phyloP scores from a whole-genome alignment of 2,113 vertebrate species.

The Rhineura floridana region DNA sequence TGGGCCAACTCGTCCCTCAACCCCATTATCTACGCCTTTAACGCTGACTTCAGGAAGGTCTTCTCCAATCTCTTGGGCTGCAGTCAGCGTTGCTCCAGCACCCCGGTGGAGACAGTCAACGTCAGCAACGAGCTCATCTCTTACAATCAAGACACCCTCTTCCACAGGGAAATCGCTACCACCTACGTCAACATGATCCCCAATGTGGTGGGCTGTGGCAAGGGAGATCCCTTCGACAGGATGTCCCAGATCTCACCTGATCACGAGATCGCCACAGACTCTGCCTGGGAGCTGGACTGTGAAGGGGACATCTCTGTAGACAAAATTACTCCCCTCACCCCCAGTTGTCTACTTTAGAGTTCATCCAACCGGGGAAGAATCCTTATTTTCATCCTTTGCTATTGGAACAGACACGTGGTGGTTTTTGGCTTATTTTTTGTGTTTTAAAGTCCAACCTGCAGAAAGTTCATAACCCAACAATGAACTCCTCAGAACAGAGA shows the following conservation, averaged over 20 bases:
- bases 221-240: constrained; percentile 83
- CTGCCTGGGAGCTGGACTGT: constrained; percentile 85
- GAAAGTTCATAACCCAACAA: constrained; percentile 22
- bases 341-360: constrained; percentile 81
- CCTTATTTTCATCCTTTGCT: not conserved
- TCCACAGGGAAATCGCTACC: constrained; percentile 84
- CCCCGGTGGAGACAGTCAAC: constrained; percentile 87
- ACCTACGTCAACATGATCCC: constrained; percentile 89
- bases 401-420: not conserved
- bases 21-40: constrained; percentile 95
- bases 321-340: constrained; percentile 85
- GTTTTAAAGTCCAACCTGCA: not conserved
- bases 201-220: constrained; percentile 80
- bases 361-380: not conserved
- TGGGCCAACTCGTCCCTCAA: constrained; percentile 97
- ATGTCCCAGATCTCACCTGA: constrained; percentile 82
- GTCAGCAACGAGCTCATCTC: constrained; percentile 92
- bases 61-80: constrained; percentile 92
- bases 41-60: constrained; percentile 92
- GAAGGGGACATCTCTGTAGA: constrained; percentile 85
- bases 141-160: constrained; percentile 87
- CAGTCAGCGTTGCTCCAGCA: constrained; percentile 80
- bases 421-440: not conserved
- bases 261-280: constrained; percentile 79
- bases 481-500: constrained; percentile 14